Evolutionary conservation across 2,113 vertebrate species (phyloP).

Genomic region (Loxodonta africana): DNA sequence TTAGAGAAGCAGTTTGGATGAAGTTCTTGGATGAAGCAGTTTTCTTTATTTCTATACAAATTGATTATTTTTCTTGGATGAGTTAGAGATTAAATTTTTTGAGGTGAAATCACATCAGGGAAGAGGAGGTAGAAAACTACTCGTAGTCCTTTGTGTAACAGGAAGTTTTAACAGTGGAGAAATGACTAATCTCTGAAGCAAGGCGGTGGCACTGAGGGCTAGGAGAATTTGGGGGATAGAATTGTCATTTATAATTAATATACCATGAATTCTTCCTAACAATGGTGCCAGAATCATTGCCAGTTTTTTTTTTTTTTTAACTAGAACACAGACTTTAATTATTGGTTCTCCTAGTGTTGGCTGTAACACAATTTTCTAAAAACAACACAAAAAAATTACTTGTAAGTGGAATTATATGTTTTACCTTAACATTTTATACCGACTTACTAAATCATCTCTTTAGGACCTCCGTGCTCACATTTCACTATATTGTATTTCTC

Average conservation of each 20-base stretch:
- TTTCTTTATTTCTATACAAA: constrained; percentile 61
- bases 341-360: background rate
- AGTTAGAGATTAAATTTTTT: constrained; percentile 66
- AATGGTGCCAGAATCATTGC: background rate
- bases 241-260: constrained; percentile 56
- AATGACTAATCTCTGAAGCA: constrained; percentile 57
- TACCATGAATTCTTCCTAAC: constrained; percentile 39
- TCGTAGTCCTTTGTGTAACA: constrained; percentile 61
- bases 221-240: background rate
- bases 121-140: constrained; percentile 51
- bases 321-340: background rate
- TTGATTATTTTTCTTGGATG: constrained; percentile 34
- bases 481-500: constrained; percentile 1
- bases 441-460: background rate
- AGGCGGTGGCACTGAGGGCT: background rate
- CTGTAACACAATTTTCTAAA: background rate
- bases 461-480: background rate
- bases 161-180: constrained; percentile 63
- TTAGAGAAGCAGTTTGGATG: constrained; percentile 36
- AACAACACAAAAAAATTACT: background rate
- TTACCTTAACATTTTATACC: background rate
- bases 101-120: constrained; percentile 59
- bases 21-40: background rate
- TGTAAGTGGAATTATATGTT: background rate
- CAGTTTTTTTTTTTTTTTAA: background rate